Evolutionary conservation across 2,113 vertebrate genomes (phyloP).

Genomic region (Ochotona princeps): DNA sequence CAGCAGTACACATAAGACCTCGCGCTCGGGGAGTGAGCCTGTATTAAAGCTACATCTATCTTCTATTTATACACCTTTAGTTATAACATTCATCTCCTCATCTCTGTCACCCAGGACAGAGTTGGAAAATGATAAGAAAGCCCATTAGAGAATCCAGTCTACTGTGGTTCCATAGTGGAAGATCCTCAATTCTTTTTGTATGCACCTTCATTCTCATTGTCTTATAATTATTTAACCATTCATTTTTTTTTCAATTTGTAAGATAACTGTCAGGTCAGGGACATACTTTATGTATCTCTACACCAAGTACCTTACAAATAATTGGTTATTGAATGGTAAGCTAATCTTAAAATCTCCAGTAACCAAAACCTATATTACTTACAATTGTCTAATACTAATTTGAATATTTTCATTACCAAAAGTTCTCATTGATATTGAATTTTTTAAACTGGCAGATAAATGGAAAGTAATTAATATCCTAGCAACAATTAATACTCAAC

Average conservation of each 20-base stretch:
- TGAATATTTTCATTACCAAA: not conserved
- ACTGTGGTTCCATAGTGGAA: not conserved
- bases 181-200: not conserved
- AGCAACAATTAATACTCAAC: slow-evolving; percentile 8
- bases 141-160: not conserved
- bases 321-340: not conserved
- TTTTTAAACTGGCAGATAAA: slow-evolving; percentile 16
- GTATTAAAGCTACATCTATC: not conserved
- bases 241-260: not conserved
- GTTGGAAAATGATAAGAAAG: not conserved
- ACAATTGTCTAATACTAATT: not conserved
- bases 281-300: not conserved
- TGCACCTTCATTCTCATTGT: not conserved
- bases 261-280: too few species aligned
- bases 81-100: not conserved
- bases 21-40: too few species aligned
- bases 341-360: slow-evolving; percentile 7
- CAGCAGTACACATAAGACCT: too few species aligned
- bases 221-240: not conserved
- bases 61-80: not conserved
- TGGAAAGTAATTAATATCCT: not conserved
- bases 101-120: not conserved
- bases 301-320: not conserved
- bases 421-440: not conserved
- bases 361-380: not conserved